Conservation (phyloP, 2,888 invertebrate species). For the Stenodera caucasica region DNA sequence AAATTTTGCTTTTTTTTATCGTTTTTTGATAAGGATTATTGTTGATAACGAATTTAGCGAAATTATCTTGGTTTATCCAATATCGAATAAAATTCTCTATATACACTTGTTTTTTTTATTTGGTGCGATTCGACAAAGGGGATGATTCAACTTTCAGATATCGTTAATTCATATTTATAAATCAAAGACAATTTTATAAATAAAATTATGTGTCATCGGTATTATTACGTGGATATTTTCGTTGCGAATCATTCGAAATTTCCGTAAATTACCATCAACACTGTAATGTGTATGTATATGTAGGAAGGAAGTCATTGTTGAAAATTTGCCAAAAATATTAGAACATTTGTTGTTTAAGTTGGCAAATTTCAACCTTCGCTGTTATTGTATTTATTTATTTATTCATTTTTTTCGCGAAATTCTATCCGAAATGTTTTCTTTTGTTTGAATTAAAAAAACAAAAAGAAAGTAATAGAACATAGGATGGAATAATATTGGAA, state of each 20-base stretch:
- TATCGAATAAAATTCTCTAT: too few species aligned
- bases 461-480: too few species aligned
- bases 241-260: slow-evolving; percentile 1
- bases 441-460: neutral
- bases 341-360: slow-evolving; percentile 3
- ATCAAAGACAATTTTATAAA: neutral
- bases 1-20: slow-evolving; percentile 20
- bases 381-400: neutral
- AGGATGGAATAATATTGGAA: too few species aligned
- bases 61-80: too few species aligned
- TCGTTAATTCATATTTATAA: neutral
- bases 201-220: neutral
- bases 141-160: too few species aligned
- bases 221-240: neutral
- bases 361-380: neutral
- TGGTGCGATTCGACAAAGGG: too few species aligned
- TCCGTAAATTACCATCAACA: neutral
- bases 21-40: neutral
- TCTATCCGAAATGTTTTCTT: neutral
- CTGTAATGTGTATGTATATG: slow-evolving; percentile 12
- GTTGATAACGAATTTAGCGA: neutral
- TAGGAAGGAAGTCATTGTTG: slow-evolving; percentile 41
- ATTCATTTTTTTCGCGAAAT: neutral
- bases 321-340: slow-evolving; percentile 36
- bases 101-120: neutral